phyloP scores from a whole-genome alignment of 2,113 vertebrate genomes.

The Bos taurus region DNA sequence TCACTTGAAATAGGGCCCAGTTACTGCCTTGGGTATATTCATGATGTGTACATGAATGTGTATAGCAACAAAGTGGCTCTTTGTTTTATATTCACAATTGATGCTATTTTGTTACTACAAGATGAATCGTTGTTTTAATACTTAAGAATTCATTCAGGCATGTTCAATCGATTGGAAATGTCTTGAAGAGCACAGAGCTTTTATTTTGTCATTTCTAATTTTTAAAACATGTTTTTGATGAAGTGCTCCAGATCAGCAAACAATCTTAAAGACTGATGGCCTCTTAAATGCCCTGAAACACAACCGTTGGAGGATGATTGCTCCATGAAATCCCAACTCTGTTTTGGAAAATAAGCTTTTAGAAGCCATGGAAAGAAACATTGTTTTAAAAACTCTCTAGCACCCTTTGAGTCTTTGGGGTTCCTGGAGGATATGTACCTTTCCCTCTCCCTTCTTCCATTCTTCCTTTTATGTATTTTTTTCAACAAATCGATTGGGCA shows the following conservation, averaged over 20 bases:
- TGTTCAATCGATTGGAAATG: background rate
- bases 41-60: background rate
- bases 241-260: constrained; percentile 40
- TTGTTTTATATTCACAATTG: background rate
- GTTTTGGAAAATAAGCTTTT: background rate
- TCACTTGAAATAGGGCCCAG: background rate
- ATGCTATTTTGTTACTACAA: background rate
- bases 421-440: background rate
- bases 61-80: background rate
- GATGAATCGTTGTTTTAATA: constrained; percentile 49
- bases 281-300: constrained; percentile 2
- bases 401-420: background rate
- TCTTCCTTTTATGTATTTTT: background rate
- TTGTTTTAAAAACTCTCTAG: background rate
- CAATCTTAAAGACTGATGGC: background rate
- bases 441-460: background rate
- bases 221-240: constrained; percentile 31
- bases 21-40: background rate
- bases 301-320: background rate
- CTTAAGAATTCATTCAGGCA: background rate
- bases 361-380: background rate
- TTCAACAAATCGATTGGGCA: background rate
- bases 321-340: background rate
- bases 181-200: background rate
- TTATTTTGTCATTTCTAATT: background rate